phyloP scores from a whole-genome alignment of 2,888 invertebrate species.

The Orthosia gracilis region DNA sequence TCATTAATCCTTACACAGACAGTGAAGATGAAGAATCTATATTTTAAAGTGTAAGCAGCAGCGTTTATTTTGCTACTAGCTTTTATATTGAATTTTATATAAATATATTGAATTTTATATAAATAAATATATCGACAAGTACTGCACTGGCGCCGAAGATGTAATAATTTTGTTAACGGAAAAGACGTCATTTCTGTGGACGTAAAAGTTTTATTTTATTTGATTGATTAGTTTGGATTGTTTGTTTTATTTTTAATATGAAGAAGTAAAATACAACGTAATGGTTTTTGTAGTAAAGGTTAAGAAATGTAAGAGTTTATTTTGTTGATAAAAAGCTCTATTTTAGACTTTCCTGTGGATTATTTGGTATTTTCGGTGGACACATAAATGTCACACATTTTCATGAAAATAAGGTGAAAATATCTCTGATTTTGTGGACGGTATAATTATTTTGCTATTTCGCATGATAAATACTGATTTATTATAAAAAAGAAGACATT shows the following conservation, averaged over 20 bases:
- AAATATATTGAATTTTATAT: no score
- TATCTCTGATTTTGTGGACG: constrained; percentile 16
- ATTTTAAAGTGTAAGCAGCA: constrained; percentile 17
- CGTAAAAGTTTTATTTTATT: constrained; percentile 1
- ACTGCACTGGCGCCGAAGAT: constrained; percentile 2
- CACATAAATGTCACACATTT: constrained; percentile 24
- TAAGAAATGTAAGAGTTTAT: neutral
- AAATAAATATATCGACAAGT: no score
- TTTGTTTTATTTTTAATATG: constrained; percentile 14
- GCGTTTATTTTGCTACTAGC: neutral
- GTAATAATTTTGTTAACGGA: constrained; percentile 3
- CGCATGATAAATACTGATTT: constrained; percentile 9
- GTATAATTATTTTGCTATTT: constrained; percentile 17
- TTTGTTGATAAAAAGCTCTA: constrained; percentile 15
- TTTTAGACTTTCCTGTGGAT: constrained; percentile 13
- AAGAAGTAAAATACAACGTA: constrained; percentile 8
- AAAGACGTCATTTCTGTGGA: constrained; percentile 15
- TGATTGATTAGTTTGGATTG: constrained; percentile 1
- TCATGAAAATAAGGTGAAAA: constrained; percentile 15
- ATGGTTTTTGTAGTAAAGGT: neutral
- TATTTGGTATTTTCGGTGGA: constrained; percentile 16
- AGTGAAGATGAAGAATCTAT: constrained; percentile 30
- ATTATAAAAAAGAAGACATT: constrained; percentile 10
- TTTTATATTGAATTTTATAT: neutral
- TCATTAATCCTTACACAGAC: constrained; percentile 30